Percentiles rank a stretch among this genome's conserved stretches.
Conservation (phyloP, 2,888 invertebrate genomes). For the Poecilus cupreus region DNA sequence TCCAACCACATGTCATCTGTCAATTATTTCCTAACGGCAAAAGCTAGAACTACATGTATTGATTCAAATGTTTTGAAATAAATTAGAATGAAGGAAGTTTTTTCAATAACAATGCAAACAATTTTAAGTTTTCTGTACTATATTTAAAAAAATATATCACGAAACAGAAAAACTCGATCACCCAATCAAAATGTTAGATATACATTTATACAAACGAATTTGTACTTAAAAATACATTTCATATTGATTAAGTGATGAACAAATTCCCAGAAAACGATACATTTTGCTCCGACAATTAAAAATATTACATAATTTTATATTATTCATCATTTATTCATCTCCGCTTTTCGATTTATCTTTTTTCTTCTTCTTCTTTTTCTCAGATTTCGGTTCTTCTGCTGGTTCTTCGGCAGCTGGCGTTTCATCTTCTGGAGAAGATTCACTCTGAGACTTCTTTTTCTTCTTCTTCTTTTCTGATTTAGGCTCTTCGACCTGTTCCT, state of each 20-base stretch:
- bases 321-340: conserved; percentile 38
- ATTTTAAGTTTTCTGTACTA: neutral
- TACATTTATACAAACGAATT: conserved; percentile 2
- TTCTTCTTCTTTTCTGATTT: conserved; percentile 65
- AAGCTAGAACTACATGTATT: neutral
- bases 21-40: neutral
- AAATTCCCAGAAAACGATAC: neutral
- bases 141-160: neutral
- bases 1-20: neutral
- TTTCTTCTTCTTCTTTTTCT: conserved; percentile 53
- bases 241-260: neutral
- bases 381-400: conserved; percentile 51
- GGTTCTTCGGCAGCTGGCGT: conserved; percentile 52
- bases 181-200: neutral
- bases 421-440: conserved; percentile 60
- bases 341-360: neutral
- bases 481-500: conserved; percentile 68
- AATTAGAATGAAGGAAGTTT: too few relatives aligned
- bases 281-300: neutral
- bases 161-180: neutral
- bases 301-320: conserved; percentile 3
- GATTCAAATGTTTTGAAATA: neutral
- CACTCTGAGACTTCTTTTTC: conserved; percentile 64
- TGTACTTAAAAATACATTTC: neutral
- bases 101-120: too few relatives aligned